Percentiles rank a stretch among this genome's conserved stretches.
Conservation (phyloP, 53 echinoderm and acorn worm genomes). For the Holothuria scabra region DNA sequence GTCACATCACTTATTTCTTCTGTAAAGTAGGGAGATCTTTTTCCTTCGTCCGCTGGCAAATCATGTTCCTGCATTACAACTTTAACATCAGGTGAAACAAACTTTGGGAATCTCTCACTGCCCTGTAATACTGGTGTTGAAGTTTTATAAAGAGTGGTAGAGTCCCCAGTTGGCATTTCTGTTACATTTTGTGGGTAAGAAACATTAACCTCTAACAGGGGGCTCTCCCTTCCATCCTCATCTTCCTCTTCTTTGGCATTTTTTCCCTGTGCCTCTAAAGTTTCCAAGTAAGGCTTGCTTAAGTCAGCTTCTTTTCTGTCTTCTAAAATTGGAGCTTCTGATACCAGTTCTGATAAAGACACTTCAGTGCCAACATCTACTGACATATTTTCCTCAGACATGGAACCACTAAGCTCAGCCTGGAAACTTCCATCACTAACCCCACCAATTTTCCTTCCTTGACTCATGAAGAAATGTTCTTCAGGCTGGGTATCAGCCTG, state of each 20-base stretch:
- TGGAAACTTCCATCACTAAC: slow-evolving; percentile 42
- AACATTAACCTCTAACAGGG: not conserved
- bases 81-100: slow-evolving; percentile 24
- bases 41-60: not conserved
- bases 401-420: not conserved
- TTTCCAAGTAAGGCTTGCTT: not conserved
- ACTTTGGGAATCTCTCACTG: slow-evolving; percentile 32
- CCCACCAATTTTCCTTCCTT: slow-evolving; percentile 1
- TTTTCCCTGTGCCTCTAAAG: not conserved
- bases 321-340: not conserved
- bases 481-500: slow-evolving; percentile 56
- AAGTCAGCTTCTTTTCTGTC: not conserved
- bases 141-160: not conserved
- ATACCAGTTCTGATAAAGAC: slow-evolving; percentile 5
- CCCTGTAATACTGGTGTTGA: slow-evolving; percentile 3
- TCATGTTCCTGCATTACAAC: not conserved
- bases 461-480: slow-evolving; percentile 32
- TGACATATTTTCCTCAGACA: slow-evolving; percentile 24
- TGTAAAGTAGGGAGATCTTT: slow-evolving; percentile 56
- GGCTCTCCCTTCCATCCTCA: not conserved
- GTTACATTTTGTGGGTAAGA: not conserved
- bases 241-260: not conserved
- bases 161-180: not conserved
- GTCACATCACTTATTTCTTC: slow-evolving; percentile 65
- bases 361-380: slow-evolving; percentile 49